phyloP scores from a whole-genome alignment of 2,888 invertebrate species.

The Phasia obesa region DNA sequence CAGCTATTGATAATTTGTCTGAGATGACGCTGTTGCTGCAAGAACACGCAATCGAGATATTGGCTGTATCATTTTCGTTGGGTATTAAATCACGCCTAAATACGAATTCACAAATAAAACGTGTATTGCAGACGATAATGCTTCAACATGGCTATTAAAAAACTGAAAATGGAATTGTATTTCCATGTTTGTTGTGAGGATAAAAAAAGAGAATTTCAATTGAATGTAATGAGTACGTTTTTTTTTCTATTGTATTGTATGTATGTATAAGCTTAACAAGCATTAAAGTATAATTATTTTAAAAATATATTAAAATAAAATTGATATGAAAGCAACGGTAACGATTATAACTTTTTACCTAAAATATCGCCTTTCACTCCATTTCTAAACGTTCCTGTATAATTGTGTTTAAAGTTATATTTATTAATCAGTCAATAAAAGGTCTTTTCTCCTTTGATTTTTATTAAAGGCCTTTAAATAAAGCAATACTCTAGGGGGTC shows the following conservation, averaged over 20 bases:
- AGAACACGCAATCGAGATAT: conserved; percentile 91
- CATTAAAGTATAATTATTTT: conserved; percentile 47
- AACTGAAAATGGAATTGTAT: neutral
- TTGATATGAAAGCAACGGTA: conserved; percentile 4
- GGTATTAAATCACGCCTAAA: conserved; percentile 91
- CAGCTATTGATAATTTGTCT: conserved; percentile 91
- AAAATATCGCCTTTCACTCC: too few species aligned
- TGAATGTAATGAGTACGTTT: conserved; percentile 18
- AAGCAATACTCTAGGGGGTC: too few species aligned
- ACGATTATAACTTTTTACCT: too few species aligned
- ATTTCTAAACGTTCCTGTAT: too few species aligned
- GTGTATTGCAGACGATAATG: conserved; percentile 91
- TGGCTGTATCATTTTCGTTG: conserved; percentile 91
- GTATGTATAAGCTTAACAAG: conserved; percentile 52
- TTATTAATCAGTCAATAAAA: too few species aligned
- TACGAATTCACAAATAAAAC: conserved; percentile 89
- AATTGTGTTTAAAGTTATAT: too few species aligned
- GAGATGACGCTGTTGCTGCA: conserved; percentile 92
- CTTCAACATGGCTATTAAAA: conserved; percentile 90
- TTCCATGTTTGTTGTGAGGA: neutral
- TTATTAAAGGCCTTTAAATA: too few species aligned
- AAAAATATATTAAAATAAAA: conserved; percentile 47
- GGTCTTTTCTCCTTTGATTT: too few species aligned
- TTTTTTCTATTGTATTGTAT: conserved; percentile 16
- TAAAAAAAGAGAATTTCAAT: neutral